These are phyloP conservation scores for Trichonephila clavipes DNA, from an alignment of 1,140 invertebrate species.

Conservation along the genomic window DNA sequence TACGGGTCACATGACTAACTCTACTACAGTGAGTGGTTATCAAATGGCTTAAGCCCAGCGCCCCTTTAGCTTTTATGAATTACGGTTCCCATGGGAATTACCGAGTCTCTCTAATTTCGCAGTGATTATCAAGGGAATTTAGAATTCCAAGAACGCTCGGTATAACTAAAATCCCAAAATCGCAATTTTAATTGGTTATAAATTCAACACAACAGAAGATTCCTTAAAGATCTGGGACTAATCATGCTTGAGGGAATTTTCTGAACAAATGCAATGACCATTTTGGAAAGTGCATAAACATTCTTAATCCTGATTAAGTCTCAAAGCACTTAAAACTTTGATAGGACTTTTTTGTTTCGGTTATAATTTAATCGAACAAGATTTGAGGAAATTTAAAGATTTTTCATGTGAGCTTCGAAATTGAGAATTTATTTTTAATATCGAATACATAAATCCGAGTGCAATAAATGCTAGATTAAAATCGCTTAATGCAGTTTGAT, in stretches of 20 bases:
- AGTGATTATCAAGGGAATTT: constrained; percentile 4
- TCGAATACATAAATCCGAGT: no score
- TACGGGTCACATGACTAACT: background rate
- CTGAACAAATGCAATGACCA: background rate
- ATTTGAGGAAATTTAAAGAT: no score
- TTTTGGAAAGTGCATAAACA: background rate
- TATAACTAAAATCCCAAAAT: background rate
- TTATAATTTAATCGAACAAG: no score
- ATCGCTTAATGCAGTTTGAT: no score
- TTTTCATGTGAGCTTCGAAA: no score
- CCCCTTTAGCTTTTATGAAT: constrained; percentile 22
- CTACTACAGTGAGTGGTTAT: constrained; percentile 12
- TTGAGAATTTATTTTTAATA: no score
- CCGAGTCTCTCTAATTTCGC: background rate
- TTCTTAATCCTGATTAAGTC: no score
- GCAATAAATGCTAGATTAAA: no score
- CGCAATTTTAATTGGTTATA: constrained; percentile 32
- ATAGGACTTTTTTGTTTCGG: no score
- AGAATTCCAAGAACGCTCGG: background rate
- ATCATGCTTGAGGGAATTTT: background rate
- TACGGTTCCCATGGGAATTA: background rate
- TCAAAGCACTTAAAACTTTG: no score
- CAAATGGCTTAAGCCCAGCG: constrained; percentile 11
- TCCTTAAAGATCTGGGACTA: background rate
- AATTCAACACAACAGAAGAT: constrained; percentile 24